phyloP scores from a whole-genome alignment of 2,888 invertebrate species.

The Sesia apiformis region DNA sequence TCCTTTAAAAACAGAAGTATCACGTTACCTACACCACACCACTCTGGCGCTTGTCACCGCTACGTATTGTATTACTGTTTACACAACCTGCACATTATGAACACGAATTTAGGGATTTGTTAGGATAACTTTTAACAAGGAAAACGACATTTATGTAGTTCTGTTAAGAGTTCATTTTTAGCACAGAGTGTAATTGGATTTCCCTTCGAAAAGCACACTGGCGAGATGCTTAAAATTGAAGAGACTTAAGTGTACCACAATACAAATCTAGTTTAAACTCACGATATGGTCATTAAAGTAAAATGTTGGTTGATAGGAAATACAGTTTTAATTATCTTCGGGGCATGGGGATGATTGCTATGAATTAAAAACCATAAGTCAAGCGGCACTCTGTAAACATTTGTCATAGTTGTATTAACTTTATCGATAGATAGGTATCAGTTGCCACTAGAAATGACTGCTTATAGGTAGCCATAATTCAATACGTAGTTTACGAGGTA shows the following conservation, averaged over 20 bases:
- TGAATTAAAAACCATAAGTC: slow-evolving; percentile 4
- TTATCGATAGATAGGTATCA: not conserved
- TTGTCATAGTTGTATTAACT: slow-evolving; percentile 7
- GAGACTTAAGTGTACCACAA: too few species aligned
- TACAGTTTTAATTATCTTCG: too few species aligned
- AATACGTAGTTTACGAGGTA: too few species aligned
- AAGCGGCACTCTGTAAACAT: slow-evolving; percentile 7
- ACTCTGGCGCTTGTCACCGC: slow-evolving; percentile 42
- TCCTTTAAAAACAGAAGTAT: slow-evolving; percentile 16
- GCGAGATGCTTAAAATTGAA: too few species aligned
- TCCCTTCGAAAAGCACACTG: too few species aligned
- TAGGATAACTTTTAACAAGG: not conserved
- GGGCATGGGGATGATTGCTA: not conserved
- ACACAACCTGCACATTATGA: slow-evolving; percentile 50
- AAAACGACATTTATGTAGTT: not conserved
- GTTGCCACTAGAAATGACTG: too few species aligned
- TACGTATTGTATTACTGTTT: slow-evolving; percentile 48
- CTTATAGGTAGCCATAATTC: too few species aligned
- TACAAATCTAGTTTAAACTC: too few species aligned
- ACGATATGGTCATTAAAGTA: too few species aligned
- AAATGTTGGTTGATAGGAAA: too few species aligned
- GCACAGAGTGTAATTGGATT: too few species aligned
- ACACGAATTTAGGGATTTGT: slow-evolving; percentile 28
- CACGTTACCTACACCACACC: slow-evolving; percentile 32
- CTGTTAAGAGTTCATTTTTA: too few species aligned